phyloP scores from a whole-genome alignment of 2,797 vertebrate genomes.

The Tapirus indicus region DNA sequence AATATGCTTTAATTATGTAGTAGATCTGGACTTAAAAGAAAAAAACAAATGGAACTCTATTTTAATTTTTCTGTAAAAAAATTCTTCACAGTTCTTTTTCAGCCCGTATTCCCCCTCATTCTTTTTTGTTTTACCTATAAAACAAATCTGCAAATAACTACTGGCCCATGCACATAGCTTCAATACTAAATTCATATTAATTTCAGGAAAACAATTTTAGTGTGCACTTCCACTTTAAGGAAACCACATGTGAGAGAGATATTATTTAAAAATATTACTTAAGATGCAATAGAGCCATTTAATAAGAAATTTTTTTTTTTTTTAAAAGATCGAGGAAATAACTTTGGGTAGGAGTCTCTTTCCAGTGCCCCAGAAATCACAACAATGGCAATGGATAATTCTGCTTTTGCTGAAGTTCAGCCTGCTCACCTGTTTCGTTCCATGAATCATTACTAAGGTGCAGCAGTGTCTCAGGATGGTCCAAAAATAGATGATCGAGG shows the following conservation, averaged over 20 bases:
- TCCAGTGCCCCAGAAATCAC: not conserved
- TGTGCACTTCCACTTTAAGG: not conserved
- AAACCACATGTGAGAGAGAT: not conserved
- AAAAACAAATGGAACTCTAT: not conserved
- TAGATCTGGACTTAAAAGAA: not conserved
- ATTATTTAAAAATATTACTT: not conserved
- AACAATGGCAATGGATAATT: not conserved
- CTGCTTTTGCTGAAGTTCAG: not conserved
- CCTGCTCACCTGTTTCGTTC: not conserved
- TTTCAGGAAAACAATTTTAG: not conserved
- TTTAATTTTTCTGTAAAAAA: slow-evolving; percentile 19
- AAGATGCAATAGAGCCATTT: not conserved
- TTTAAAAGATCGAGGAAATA: not conserved
- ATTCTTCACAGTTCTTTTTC: not conserved
- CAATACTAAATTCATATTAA: not conserved
- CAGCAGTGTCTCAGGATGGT: not conserved
- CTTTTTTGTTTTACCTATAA: not conserved
- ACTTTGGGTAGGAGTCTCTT: not conserved
- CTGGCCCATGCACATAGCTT: not conserved
- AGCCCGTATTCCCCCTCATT: not conserved
- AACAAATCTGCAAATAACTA: not conserved
- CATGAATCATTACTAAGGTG: not conserved
- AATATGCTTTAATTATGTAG: not conserved
- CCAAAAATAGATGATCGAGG: not conserved
- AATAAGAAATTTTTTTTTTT: not conserved